Base-by-base conservation (phyloP, 2,113 vertebrate species). In the Quiscalus mexicanus region DNA sequence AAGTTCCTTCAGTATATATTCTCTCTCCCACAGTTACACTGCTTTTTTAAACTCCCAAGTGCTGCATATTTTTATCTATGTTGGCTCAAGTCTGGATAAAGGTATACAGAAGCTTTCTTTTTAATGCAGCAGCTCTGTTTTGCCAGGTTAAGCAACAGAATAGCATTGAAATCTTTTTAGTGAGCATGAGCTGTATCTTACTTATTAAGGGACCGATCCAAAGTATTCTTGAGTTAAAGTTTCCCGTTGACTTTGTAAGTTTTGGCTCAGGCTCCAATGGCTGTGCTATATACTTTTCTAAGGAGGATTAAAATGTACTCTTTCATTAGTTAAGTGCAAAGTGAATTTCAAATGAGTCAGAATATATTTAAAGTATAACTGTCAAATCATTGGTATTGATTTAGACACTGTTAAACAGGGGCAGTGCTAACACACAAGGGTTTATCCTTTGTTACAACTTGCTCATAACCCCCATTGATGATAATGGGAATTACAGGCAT, bases 281-380 rank as follows among this genome's bases (percentile, higher is more conserved):
- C 39, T 49, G 18, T 78, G 74, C 53, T 90, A 6, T 68, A 68
- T 64, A 31, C 89, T 84, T 96, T 93, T 24, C 1, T 94, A 92
- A 87, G 85, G 50, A 94, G 90, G 93, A 95, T 97, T 97, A 95
- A 96, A 96, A 87, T 95, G 93, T 97, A 96, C 60, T 94, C 83
- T 91, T 93, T 95, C 92, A 89, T 96, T 96, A 92, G 83, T 94
- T 93, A 95, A 93, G 92, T 95, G 88, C 86, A 92, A 81, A 86
- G 83, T 96, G 90, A 96, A 91, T 95, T 96, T 93, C 80, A 82
- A 94, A 89, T 91, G 47, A 84, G 56, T 87, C 80, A 69, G 88
- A 95, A 89, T 95, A 90, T 92, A 90, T 64, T 87, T 69, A 65
- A 96, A 89, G 86, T 87, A 91, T 92, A 89, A 89, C 83, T 95